Percentiles rank a stretch among this genome's conserved stretches.
Evolutionary conservation across 2,113 vertebrate species (phyloP).

Genomic region (Grantiella picta): DNA sequence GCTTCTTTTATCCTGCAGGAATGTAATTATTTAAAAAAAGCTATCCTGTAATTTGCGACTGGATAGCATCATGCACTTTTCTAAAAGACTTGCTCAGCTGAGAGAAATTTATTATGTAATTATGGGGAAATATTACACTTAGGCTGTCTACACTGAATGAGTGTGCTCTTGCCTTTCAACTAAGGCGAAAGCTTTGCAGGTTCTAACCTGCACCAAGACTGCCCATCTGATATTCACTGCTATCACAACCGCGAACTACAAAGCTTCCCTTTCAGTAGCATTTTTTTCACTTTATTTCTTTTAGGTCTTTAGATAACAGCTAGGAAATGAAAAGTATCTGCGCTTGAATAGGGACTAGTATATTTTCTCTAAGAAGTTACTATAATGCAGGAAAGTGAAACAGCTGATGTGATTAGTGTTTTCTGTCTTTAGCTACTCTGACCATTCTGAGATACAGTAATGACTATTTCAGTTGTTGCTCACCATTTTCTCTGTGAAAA

Average conservation of each 20-base stretch:
- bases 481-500: neutral
- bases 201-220: neutral
- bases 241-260: neutral
- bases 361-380: neutral
- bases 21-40: conserved; percentile 22
- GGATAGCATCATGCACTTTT: neutral
- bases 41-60: neutral
- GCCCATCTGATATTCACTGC: neutral
- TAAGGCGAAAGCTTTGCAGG: neutral
- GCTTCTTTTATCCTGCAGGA: conserved; percentile 15
- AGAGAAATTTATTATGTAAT: conserved; percentile 22
- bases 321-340: neutral
- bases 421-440: neutral
- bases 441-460: neutral
- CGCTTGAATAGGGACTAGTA: neutral
- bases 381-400: neutral
- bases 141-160: neutral
- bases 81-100: neutral
- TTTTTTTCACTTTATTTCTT: neutral
- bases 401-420: neutral
- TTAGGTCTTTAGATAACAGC: neutral
- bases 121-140: neutral
- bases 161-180: conserved; percentile 15
- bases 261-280: neutral
- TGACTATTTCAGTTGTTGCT: neutral